Evolutionary conservation across 2,113 vertebrate species (phyloP), one percentile per base, ranked within the genome.

Genomic region (Rhynchomys soricoides): DNA sequence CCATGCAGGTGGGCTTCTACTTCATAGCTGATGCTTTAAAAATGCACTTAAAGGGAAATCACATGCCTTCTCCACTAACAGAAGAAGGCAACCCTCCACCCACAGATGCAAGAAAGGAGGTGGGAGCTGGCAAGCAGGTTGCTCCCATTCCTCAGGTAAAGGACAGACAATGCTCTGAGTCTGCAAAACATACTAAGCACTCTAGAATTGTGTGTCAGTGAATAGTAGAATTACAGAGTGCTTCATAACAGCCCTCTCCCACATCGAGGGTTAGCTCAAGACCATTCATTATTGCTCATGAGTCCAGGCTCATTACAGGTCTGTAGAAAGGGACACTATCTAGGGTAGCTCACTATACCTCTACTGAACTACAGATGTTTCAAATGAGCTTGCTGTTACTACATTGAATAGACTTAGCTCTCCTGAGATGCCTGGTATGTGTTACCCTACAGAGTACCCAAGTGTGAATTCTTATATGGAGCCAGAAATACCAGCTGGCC

Each of bases 1-100:
- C 34, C 48, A 37, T 6, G 7, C 55, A 12, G 82, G 19, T 48
- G 50, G 43, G 45, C 4, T 13, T 15, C 5, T 21, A 26, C 34
- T 21, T 21, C 45, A 16, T 2, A 8, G 9, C 11, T 1, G 0
- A 9, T 9, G 16, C 15, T 81, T 48, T 26, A 6, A 2, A 26
- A 55, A 17, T 26, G 5, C 21, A 34, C 43, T 66, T 31, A 24
- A 29, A 5, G n/a, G 21, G 52, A 31, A 77, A 40, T 8, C 2
- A 55, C 31, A 15, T 1, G 1, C 6, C 34, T 2, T 48, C 6
- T 24, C 57, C 45, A 40, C 22, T 7, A 29, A 59, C 48, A 1
- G 4, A 11, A n/a, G 34, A 37, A 37, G 40, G 29, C 48, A 48
- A 29, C 59, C 3, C 48, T 34, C 59, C 26, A 19, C 31, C n/a